Base-by-base conservation (phyloP, 2,888 invertebrate genomes). In the Melanotus villosus region DNA sequence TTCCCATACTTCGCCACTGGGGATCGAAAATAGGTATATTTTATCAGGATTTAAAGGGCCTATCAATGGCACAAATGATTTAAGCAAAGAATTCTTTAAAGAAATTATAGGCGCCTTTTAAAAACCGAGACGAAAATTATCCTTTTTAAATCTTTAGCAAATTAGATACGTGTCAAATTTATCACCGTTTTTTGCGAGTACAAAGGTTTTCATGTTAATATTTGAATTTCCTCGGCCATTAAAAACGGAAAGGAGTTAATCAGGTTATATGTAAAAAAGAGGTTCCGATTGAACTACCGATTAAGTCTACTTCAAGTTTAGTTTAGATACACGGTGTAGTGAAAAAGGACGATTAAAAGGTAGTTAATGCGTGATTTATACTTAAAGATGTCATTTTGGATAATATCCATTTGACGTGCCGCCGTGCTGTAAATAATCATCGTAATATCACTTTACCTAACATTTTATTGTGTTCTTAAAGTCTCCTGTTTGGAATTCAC, bases 31-130 rank as follows among this genome's bases (percentile, higher is more conserved):
- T 73, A 62, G 72, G 74, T 76, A 73, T 75, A 73, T 73, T 73
- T 74, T 73, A 74, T 74, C 64, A 68, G 73, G 67, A 73, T 69
- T 73, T 73, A 70, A 75, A 74, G 73, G 74, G 71, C 73, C 69
- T 73, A 70, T 71, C 65, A 68, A 52, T 52, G 50, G 50, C 26
- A 5, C 26, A 52, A 68, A 65, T 57, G 63, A 67, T 70, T 68
- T 65, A 52, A 50, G 23, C 57, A 54, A 43, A 36, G 38, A 52
- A 21, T 43, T 26, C 16, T 12, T n/a, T n/a, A n/a, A 47, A 26
- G 32, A 56, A 63, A 56, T 41, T 45, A 63, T 23, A 30, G 36
- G 23, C 32, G 34, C 36, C 18, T n/a, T n/a, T n/a, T n/a, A n/a
- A n/a, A n/a, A n/a, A n/a, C n/a, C n/a, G n/a, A n/a, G n/a, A n/a